Conservation (phyloP, 2,113 vertebrate species). For the Alaudala cheleensis region DNA sequence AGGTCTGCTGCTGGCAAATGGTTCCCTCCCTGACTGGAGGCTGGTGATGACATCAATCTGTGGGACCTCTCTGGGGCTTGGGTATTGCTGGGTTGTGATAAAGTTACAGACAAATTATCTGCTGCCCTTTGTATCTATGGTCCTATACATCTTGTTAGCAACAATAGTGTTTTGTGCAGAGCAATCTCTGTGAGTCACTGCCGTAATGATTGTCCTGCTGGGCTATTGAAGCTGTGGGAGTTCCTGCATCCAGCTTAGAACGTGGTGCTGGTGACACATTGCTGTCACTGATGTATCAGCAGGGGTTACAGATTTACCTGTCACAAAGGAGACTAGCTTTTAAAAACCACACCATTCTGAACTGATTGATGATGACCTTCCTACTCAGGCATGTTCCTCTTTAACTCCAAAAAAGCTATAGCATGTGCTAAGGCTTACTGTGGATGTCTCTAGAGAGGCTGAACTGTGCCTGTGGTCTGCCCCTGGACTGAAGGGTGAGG, state of each 20-base stretch:
- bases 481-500: fast-evolving
- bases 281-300: fast-evolving
- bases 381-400: not conserved
- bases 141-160: fast-evolving
- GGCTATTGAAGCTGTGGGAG: fast-evolving
- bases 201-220: fast-evolving
- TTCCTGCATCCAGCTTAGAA: not conserved
- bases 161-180: not conserved
- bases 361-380: not conserved
- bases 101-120: too few relatives aligned
- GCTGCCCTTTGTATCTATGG: fast-evolving
- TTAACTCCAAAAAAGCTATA: not conserved
- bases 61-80: fast-evolving
- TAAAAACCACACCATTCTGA: not conserved
- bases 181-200: not conserved
- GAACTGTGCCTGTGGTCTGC: fast-evolving
- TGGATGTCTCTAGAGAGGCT: not conserved
- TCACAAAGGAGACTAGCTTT: not conserved
- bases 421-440: not conserved
- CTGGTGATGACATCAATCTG: not conserved
- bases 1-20: not conserved
- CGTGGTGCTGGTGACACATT: fast-evolving
- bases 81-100: not conserved
- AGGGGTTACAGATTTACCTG: not conserved
- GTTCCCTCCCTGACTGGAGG: not conserved